These are phyloP conservation scores for Harpegnathos saltator DNA, from an alignment of 1,140 invertebrate species.

Conservation along the genomic window DNA sequence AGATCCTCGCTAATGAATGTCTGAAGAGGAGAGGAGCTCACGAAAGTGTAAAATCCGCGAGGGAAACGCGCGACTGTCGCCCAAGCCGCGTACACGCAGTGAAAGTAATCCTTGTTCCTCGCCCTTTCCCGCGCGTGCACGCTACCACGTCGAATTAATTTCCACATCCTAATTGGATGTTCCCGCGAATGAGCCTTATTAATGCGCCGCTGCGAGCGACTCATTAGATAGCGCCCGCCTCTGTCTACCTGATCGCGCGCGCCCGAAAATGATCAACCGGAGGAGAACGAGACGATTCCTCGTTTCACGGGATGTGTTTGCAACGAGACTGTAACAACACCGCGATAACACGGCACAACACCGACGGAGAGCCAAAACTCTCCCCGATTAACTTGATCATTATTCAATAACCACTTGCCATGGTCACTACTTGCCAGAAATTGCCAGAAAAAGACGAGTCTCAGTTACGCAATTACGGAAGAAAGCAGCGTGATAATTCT, in stretches of 20 bases:
- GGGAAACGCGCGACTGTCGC: constrained; percentile 5
- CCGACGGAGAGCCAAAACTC: too few species aligned
- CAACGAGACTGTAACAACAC: too few species aligned
- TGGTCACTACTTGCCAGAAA: too few species aligned
- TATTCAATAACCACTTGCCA: too few species aligned
- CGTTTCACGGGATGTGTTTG: not conserved
- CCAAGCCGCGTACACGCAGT: not conserved
- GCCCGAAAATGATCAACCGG: constrained; percentile 3
- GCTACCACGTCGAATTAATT: constrained; percentile 22
- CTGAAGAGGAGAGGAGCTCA: not conserved
- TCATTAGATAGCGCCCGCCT: constrained; percentile 8
- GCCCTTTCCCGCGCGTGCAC: not conserved
- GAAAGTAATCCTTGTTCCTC: constrained; percentile 39
- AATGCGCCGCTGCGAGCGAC: constrained; percentile 10
- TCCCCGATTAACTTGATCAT: too few species aligned
- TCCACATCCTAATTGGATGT: constrained; percentile 23
- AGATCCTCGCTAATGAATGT: constrained; percentile 11
- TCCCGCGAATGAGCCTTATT: constrained; percentile 9
- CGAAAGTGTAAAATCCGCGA: constrained; percentile 46
- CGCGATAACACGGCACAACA: too few species aligned
- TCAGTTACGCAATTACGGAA: too few species aligned
- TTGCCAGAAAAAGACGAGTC: too few species aligned
- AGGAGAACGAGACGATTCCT: too few species aligned
- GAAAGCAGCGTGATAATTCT: too few species aligned
- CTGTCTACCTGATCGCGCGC: not conserved